Evolutionary conservation across 1,140 invertebrate genomes (phyloP).

Genomic region (Lanistes nyassanus): DNA sequence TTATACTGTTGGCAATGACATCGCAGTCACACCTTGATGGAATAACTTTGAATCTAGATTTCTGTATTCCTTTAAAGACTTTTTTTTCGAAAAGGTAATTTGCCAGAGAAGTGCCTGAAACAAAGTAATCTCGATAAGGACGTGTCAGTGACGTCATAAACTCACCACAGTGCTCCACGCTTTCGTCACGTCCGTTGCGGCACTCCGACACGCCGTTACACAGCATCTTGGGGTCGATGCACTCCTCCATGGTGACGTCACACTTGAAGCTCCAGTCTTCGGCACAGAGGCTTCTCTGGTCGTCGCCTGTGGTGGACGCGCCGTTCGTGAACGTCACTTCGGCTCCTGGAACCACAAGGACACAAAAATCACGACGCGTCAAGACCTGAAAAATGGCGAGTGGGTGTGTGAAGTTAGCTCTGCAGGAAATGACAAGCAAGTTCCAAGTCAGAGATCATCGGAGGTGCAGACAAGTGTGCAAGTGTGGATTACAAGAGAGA

Average conservation of each 20-base stretch:
- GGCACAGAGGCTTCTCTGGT: neutral
- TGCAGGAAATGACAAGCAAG: too few relatives aligned
- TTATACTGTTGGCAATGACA: too few relatives aligned
- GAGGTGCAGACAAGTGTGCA: too few relatives aligned
- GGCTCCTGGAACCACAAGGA: neutral
- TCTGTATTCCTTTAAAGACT: neutral
- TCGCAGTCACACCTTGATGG: too few relatives aligned
- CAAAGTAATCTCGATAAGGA: too few relatives aligned
- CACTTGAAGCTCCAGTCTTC: slow-evolving; percentile 12
- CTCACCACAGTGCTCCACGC: slow-evolving; percentile 41
- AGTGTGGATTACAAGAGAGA: too few relatives aligned
- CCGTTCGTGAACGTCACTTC: neutral
- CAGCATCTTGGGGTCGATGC: slow-evolving; percentile 18
- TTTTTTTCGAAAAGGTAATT: neutral
- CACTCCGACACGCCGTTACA: slow-evolving; percentile 44
- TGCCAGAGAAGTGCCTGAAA: too few relatives aligned
- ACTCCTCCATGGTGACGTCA: slow-evolving; percentile 10
- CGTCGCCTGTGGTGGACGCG: neutral
- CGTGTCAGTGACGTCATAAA: neutral
- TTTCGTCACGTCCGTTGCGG: slow-evolving; percentile 35
- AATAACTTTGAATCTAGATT: neutral
- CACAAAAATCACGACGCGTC: too few relatives aligned
- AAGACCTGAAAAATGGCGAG: too few relatives aligned
- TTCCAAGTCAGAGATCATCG: too few relatives aligned
- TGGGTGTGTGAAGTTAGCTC: too few relatives aligned